These are phyloP conservation scores for Nestor notabilis DNA, from an alignment of 2,113 vertebrate genomes.

Conservation along the genomic window DNA sequence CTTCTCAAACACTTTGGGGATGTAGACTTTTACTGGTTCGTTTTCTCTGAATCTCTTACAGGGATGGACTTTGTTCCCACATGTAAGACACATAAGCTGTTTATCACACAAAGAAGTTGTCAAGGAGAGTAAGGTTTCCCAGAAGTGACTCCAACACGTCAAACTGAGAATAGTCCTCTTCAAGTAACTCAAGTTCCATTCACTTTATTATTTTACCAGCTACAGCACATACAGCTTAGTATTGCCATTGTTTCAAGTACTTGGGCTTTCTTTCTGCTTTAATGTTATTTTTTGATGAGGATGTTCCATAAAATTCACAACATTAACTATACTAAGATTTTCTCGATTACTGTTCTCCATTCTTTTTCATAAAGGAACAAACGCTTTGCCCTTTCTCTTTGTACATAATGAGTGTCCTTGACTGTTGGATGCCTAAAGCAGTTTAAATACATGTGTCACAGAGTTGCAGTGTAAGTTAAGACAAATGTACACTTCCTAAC, in stretches of 20 bases:
- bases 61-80: not conserved
- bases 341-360: not conserved
- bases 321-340: not conserved
- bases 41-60: not conserved
- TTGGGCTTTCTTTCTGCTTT: not conserved
- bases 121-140: not conserved
- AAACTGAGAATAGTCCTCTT: not conserved
- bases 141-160: not conserved
- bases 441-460: not conserved
- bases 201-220: not conserved
- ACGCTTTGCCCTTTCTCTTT: not conserved
- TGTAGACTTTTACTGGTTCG: not conserved
- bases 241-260: not conserved
- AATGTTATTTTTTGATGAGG: not conserved
- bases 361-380: not conserved
- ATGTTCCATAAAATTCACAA: not conserved
- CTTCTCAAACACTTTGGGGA: not conserved
- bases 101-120: conserved; percentile 9
- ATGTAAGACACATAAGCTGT: not conserved
- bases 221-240: not conserved
- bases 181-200: conserved; percentile 1
- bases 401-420: not conserved
- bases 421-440: not conserved
- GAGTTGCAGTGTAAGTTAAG: not conserved
- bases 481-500: not conserved